Percentiles rank a stretch among this genome's conserved stretches.
Evolutionary conservation across 2,888 invertebrate genomes (phyloP).

Genomic region (Caenorhabditis afra): DNA sequence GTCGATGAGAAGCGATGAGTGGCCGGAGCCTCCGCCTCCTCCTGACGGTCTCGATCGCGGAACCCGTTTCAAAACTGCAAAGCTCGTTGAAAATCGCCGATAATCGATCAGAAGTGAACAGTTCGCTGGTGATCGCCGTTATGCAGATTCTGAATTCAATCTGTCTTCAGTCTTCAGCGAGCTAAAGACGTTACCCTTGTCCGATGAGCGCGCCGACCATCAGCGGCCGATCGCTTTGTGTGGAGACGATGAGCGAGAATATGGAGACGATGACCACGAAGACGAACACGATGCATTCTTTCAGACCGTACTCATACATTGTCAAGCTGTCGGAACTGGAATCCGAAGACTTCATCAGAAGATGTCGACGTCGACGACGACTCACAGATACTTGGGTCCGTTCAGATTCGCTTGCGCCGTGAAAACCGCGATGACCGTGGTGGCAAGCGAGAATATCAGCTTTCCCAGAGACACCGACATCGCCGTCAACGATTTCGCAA

Average conservation of each 20-base stretch:
- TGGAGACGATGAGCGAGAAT: slow-evolving; percentile 45
- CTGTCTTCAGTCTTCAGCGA: neutral
- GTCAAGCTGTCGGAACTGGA: slow-evolving; percentile 42
- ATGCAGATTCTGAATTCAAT: slow-evolving; percentile 38
- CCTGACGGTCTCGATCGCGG: slow-evolving; percentile 45
- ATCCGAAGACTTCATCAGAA: too few species aligned
- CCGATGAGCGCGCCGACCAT: slow-evolving; percentile 42
- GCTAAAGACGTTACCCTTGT: slow-evolving; percentile 38
- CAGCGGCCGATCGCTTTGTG: slow-evolving; percentile 31
- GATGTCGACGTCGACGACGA: too few species aligned
- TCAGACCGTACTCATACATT: slow-evolving; percentile 49
- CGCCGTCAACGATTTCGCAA: slow-evolving; percentile 35
- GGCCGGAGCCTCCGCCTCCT: too few species aligned
- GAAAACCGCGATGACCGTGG: slow-evolving; percentile 40
- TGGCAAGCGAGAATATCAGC: slow-evolving; percentile 42
- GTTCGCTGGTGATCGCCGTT: slow-evolving; percentile 36
- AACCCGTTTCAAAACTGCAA: slow-evolving; percentile 23
- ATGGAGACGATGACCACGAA: slow-evolving; percentile 38
- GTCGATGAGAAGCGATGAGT: slow-evolving; percentile 39
- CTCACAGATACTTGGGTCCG: slow-evolving; percentile 38
- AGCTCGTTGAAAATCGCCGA: slow-evolving; percentile 50
- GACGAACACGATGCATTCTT: slow-evolving; percentile 48
- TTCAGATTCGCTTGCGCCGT: slow-evolving; percentile 50
- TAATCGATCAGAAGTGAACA: slow-evolving; percentile 54
- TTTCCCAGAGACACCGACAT: slow-evolving; percentile 46